Evolutionary conservation across 2,113 vertebrate genomes (phyloP).

Genomic region (Otus sunia): DNA sequence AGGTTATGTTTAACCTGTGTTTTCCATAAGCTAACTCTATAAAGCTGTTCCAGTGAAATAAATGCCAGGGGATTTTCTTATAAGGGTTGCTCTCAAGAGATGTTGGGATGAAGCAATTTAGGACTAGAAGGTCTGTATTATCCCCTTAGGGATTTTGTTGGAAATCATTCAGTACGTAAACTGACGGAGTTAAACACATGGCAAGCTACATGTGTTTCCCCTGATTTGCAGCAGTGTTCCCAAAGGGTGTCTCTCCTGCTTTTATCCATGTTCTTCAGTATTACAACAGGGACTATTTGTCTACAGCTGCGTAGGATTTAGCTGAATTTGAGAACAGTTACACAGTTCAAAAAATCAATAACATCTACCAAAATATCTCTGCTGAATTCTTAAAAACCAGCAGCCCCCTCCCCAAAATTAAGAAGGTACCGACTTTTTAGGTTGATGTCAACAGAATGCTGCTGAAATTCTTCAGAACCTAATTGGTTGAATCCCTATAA

Average conservation of each 20-base stretch:
- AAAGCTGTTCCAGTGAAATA: not conserved
- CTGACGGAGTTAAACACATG: not conserved
- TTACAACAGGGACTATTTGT: not conserved
- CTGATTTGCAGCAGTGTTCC: not conserved
- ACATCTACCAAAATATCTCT: not conserved
- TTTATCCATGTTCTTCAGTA: not conserved
- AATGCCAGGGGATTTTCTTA: not conserved
- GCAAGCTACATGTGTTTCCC: not conserved
- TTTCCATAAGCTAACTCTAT: not conserved
- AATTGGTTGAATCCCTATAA: not conserved
- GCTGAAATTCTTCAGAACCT: not conserved
- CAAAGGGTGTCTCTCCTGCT: not conserved
- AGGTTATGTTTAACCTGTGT: not conserved
- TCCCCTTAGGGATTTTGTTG: not conserved
- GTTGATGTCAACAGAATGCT: not conserved
- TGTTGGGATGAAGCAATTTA: not conserved
- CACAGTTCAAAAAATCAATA: not conserved
- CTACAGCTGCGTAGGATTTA: not conserved
- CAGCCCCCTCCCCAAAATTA: rapidly evolving
- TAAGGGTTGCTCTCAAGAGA: not conserved
- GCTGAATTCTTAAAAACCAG: not conserved
- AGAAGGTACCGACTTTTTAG: not conserved
- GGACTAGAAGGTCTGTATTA: not conserved
- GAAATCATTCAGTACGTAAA: not conserved
- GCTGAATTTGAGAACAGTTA: not conserved